Conservation (phyloP, 2,888 invertebrate genomes). For the Neria commutata region DNA sequence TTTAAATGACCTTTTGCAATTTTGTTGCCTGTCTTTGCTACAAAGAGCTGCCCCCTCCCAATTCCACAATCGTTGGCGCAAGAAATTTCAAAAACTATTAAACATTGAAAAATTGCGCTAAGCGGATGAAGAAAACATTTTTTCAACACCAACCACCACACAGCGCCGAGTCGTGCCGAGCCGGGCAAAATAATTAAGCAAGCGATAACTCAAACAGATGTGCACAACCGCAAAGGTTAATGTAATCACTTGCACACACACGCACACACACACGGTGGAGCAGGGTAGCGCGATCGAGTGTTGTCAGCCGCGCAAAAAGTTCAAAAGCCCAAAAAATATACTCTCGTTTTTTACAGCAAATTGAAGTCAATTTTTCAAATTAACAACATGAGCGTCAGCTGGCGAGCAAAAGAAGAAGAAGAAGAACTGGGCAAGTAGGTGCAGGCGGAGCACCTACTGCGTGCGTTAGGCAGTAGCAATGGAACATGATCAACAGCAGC, state of each 20-base stretch:
- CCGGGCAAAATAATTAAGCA: constrained; percentile 5
- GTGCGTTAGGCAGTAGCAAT: neutral
- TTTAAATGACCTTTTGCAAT: too few species aligned
- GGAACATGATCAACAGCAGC: neutral
- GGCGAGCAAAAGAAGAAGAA: neutral
- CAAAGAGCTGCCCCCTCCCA: too few species aligned
- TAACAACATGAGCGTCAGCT: neutral
- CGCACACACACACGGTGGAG: neutral
- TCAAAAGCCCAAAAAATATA: constrained; percentile 13
- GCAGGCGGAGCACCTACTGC: neutral
- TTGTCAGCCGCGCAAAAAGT: too few species aligned
- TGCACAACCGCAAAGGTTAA: constrained; percentile 15
- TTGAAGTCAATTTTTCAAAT: constrained; percentile 23
- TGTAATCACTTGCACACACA: constrained; percentile 7
- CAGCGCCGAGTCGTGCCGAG: too few species aligned
- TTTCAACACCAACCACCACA: constrained; percentile 14
- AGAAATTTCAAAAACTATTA: neutral
- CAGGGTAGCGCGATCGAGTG: too few species aligned
- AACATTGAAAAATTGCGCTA: neutral
- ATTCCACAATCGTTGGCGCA: too few species aligned
- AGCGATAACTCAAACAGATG: neutral
- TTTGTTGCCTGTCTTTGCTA: too few species aligned
- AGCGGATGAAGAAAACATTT: neutral
- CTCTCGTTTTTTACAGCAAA: too few species aligned
- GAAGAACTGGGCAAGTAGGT: too few species aligned